Conservation (phyloP, 2,888 invertebrate genomes). For the Diarsia mendica region DNA sequence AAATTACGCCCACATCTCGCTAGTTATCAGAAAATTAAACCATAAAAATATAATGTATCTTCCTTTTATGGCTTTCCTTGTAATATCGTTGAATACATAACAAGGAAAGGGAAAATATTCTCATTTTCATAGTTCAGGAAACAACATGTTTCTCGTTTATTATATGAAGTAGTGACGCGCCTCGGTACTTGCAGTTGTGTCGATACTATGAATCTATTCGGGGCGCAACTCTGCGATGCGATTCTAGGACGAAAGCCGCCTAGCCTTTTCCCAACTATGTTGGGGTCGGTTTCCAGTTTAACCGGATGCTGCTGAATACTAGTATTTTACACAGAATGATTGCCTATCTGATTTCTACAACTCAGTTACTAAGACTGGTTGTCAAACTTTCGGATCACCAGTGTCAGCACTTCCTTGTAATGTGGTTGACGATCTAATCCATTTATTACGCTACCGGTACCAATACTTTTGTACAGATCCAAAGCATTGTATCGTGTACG, state of each 20-base stretch:
- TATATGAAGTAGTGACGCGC: conserved; percentile 11
- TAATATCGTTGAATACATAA: conserved; percentile 7
- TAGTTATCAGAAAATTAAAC: conserved; percentile 9
- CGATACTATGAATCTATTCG: neutral
- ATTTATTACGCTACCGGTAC: neutral
- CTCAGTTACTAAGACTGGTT: too few relatives aligned
- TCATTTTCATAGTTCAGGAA: conserved; percentile 12
- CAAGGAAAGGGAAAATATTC: neutral
- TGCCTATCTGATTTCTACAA: too few relatives aligned
- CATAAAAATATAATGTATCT: conserved; percentile 8
- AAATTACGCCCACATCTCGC: too few relatives aligned
- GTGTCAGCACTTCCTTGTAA: too few relatives aligned
- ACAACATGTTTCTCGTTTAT: conserved; percentile 27
- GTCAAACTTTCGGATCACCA: too few relatives aligned
- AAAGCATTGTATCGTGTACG: neutral
- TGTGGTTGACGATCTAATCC: too few relatives aligned
- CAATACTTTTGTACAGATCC: neutral
- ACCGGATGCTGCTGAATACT: too few relatives aligned
- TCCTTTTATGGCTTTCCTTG: neutral
- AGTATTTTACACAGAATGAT: too few relatives aligned
- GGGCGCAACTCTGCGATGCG: too few relatives aligned
- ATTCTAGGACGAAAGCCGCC: too few relatives aligned
- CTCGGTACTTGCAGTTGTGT: neutral
- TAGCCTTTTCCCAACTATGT: too few relatives aligned
- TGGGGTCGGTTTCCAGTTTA: too few relatives aligned